These are phyloP conservation scores for Gadus macrocephalus DNA, from an alignment of 2,113 vertebrate species.

Conservation along the genomic window DNA sequence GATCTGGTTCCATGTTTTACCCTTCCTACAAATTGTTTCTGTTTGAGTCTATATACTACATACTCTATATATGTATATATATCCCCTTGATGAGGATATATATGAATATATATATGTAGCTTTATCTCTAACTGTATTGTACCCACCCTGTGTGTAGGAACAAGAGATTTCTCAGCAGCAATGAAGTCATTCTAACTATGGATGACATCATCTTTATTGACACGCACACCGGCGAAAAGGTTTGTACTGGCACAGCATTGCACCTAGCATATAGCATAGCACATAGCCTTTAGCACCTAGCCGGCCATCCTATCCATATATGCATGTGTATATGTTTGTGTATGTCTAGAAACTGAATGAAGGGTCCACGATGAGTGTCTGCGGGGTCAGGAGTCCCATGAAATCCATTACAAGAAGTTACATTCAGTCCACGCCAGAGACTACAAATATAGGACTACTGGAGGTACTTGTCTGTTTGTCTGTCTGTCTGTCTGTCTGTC, in stretches of 20 bases:
- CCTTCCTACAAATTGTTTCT: background rate
- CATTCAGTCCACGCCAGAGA: slow-evolving; percentile 56
- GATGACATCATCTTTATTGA: slow-evolving; percentile 82
- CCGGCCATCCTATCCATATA: background rate
- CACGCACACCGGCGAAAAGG: slow-evolving; percentile 60
- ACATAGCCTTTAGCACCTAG: background rate
- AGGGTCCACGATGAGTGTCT: slow-evolving; percentile 62
- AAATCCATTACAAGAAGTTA: slow-evolving; percentile 53
- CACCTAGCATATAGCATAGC: background rate
- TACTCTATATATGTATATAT: background rate
- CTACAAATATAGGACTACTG: slow-evolving; percentile 61
- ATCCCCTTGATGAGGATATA: too few relatives aligned
- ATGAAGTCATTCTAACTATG: slow-evolving; percentile 70
- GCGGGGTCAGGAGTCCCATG: slow-evolving; percentile 1
- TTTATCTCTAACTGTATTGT: slow-evolving; percentile 36
- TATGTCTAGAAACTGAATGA: slow-evolving; percentile 55
- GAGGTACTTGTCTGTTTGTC: slow-evolving; percentile 41
- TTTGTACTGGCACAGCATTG: slow-evolving; percentile 8
- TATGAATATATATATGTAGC: too few relatives aligned
- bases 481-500: background rate
- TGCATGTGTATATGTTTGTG: background rate
- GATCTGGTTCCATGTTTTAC: too few relatives aligned
- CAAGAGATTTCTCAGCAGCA: slow-evolving; percentile 62
- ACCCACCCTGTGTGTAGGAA: slow-evolving; percentile 62
- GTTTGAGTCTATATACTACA: background rate